Percentiles rank a stretch among this genome's conserved stretches.
These are phyloP conservation scores for Ceratoteleas bidentatus DNA, from an alignment of 1,140 invertebrate genomes.

Conservation along the genomic window DNA sequence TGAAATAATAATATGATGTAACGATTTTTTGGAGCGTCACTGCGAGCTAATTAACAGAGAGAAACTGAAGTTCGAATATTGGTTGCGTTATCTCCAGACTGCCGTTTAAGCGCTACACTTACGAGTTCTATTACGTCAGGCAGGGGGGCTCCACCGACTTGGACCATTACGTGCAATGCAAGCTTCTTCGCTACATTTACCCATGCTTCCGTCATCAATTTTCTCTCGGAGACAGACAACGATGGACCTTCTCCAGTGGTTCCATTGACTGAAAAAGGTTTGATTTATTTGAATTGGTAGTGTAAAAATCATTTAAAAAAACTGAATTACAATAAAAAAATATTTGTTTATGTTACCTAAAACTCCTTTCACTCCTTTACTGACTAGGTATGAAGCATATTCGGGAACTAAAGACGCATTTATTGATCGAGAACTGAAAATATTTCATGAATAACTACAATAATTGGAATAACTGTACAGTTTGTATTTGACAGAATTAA, in stretches of 20 bases:
- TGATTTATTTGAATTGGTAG: neutral
- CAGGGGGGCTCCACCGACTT: conserved; percentile 88
- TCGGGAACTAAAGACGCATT: conserved; percentile 83
- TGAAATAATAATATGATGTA: conserved; percentile 26
- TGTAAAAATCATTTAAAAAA: neutral
- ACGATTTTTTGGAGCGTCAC: conserved; percentile 22
- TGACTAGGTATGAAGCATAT: conserved; percentile 84
- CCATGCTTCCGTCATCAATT: conserved; percentile 87
- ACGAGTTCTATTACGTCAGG: conserved; percentile 88
- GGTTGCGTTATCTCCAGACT: neutral
- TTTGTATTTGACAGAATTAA: conserved; percentile 1
- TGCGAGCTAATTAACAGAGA: conserved; percentile 24
- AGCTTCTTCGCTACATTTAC: conserved; percentile 81
- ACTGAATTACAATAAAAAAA: conserved; percentile 8
- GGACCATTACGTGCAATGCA: conserved; percentile 87
- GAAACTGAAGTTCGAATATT: conserved; percentile 17
- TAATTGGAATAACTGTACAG: too few relatives aligned
- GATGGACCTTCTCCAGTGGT: conserved; percentile 90
- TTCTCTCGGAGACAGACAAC: conserved; percentile 86
- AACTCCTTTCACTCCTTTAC: conserved; percentile 84
- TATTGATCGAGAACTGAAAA: conserved; percentile 68
- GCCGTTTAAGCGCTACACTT: conserved; percentile 63
- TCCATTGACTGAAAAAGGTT: conserved; percentile 85
- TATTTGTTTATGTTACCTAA: conserved; percentile 78
- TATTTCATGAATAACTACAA: neutral